phyloP scores from a whole-genome alignment of 1,140 invertebrate species.

The Lithobius niger region DNA sequence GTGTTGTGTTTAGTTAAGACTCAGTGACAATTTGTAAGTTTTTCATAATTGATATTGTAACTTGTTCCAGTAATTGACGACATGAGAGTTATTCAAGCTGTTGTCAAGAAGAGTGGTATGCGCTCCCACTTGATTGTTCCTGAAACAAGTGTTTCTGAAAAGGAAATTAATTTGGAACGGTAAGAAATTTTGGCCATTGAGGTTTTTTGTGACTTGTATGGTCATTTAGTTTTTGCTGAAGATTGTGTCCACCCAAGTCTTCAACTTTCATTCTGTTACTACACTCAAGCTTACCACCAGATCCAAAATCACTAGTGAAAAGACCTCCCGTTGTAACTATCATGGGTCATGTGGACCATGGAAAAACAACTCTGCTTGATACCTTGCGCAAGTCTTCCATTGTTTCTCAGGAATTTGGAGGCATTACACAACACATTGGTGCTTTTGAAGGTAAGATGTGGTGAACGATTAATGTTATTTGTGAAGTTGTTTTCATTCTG shows the following conservation, averaged over 20 bases:
- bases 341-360: conserved; percentile 99
- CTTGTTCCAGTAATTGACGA: no score
- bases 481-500: no score
- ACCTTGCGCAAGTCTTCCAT: conserved; percentile 69
- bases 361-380: conserved; percentile 95
- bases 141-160: no score
- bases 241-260: conserved; percentile 16
- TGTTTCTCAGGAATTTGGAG: conserved; percentile 89
- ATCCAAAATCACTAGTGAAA: conserved; percentile 42
- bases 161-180: not conserved
- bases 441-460: conserved; percentile 85
- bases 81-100: no score
- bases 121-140: no score
- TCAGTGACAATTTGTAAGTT: no score
- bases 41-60: no score
- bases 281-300: conserved; percentile 44
- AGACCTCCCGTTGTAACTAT: conserved; percentile 88
- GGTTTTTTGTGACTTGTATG: conserved; percentile 13
- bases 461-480: no score
- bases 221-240: conserved; percentile 4
- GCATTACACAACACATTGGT: conserved; percentile 99
- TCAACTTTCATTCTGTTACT: not conserved
- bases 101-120: no score
- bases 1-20: no score
- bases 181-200: not conserved